A percentile compares a stretch with the other conserved stretches of the same genome.
Conservation (phyloP, 2,113 vertebrate species). For the Amblyopsis rosae region DNA sequence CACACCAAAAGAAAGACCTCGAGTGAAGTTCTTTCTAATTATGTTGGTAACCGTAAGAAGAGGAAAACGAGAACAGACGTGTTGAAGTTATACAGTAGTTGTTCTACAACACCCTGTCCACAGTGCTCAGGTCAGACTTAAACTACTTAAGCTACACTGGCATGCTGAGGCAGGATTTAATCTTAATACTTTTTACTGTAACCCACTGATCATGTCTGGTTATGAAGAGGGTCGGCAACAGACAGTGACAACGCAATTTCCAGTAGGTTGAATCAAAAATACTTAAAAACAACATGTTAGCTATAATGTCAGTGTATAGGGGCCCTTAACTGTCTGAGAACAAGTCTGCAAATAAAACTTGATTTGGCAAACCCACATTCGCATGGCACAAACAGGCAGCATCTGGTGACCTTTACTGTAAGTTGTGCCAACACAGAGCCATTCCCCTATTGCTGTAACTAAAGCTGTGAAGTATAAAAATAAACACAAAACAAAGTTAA, state of each 20-base stretch:
- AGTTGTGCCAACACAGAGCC: constrained; percentile 1
- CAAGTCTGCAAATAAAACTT: no score
- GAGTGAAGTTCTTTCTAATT: neutral
- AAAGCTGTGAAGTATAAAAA: constrained; percentile 8
- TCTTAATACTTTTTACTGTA: constrained; percentile 25
- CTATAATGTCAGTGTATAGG: no score
- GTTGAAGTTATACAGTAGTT: constrained; percentile 7
- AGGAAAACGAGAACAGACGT: constrained; percentile 8
- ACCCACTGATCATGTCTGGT: constrained; percentile 26
- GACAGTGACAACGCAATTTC: neutral
- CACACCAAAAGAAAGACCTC: neutral
- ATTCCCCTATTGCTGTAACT: neutral
- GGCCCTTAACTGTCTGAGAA: neutral
- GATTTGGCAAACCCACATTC: no score
- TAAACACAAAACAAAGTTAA: neutral
- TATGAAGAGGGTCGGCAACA: constrained; percentile 10
- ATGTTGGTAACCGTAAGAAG: neutral
- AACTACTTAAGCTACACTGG: constrained; percentile 5
- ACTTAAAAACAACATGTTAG: no score
- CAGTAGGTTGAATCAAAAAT: neutral
- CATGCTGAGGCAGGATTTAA: constrained; percentile 44
- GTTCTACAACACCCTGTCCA: constrained; percentile 5
- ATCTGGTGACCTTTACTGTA: neutral
- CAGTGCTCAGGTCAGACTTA: constrained; percentile 31
- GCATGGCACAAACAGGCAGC: neutral